Percentiles rank a stretch among this genome's conserved stretches.
Evolutionary conservation across 2,113 vertebrate species (phyloP).

Genomic region (Dromiciops gliroides): DNA sequence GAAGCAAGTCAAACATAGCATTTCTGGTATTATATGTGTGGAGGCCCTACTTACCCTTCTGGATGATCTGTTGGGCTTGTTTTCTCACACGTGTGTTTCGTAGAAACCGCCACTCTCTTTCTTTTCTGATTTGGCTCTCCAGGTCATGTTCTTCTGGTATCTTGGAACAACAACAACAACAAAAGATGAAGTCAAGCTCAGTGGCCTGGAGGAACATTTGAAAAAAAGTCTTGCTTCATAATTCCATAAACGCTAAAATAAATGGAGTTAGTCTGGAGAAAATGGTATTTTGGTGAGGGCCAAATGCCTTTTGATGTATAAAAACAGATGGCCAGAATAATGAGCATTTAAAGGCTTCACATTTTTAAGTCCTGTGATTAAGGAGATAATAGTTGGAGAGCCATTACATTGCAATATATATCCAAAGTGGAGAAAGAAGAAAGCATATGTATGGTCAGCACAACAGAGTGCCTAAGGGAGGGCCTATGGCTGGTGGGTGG

Average conservation of each 20-base stretch:
- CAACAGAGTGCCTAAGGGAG: background rate
- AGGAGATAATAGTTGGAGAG: background rate
- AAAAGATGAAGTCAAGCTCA: background rate
- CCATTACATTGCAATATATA: background rate
- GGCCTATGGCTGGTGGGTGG: too few species aligned
- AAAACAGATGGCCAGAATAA: background rate
- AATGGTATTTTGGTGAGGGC: background rate
- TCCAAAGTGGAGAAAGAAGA: background rate
- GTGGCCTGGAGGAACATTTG: background rate
- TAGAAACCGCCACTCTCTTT: constrained; percentile 96
- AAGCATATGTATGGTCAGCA: background rate
- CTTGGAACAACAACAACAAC: constrained; percentile 73
- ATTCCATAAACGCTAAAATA: background rate
- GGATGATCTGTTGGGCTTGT: constrained; percentile 91
- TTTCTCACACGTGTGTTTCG: constrained; percentile 91
- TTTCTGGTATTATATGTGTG: background rate
- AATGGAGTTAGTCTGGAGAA: background rate
- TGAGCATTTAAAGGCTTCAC: background rate
- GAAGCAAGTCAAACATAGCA: background rate
- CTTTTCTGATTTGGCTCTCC: constrained; percentile 96
- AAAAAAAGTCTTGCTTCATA: rapidly evolving
- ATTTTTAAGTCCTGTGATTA: background rate
- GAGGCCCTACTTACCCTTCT: constrained; percentile 87
- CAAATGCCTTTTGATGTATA: background rate
- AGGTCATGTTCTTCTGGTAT: constrained; percentile 96